Percentiles rank a stretch among this genome's conserved stretches.
phyloP scores from a whole-genome alignment of 2,113 vertebrate species.

The Takifugu flavidus region DNA sequence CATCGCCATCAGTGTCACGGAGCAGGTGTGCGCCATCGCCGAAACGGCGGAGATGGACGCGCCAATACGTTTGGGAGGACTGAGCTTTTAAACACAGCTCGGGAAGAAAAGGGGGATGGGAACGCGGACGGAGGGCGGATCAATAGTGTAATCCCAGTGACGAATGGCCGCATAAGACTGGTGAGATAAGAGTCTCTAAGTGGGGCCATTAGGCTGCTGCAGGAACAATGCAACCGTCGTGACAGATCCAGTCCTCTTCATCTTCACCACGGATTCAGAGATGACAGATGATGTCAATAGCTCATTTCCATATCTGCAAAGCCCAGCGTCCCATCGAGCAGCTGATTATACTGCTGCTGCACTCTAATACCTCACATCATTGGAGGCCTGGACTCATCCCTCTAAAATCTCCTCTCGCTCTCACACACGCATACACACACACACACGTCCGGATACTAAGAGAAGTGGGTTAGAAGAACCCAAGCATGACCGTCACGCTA shows the following conservation, averaged over 20 bases:
- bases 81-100: slow-evolving; percentile 12
- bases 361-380: slow-evolving; percentile 64
- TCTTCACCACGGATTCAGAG: slow-evolving; percentile 39
- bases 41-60: neutral
- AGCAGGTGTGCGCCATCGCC: slow-evolving; percentile 47
- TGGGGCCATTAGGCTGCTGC: slow-evolving; percentile 34
- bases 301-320: slow-evolving; percentile 60
- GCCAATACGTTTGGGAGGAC: neutral
- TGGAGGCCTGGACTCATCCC: slow-evolving; percentile 44
- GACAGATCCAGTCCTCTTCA: slow-evolving; percentile 46
- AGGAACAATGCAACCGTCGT: slow-evolving; percentile 54
- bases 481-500: slow-evolving; percentile 34
- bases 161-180: slow-evolving; percentile 18
- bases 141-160: slow-evolving; percentile 41
- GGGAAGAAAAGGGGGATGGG: neutral
- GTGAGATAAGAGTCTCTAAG: slow-evolving; percentile 27
- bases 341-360: slow-evolving; percentile 54
- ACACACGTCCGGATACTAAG: slow-evolving; percentile 2
- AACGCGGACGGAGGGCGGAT: slow-evolving; percentile 20
- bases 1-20: slow-evolving; percentile 45
- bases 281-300: slow-evolving; percentile 61
- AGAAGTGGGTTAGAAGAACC: slow-evolving; percentile 28
- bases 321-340: slow-evolving; percentile 30
- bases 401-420: slow-evolving; percentile 20
- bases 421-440: slow-evolving; percentile 6